phyloP scores from a whole-genome alignment of 2,888 invertebrate genomes.

The Thelaira solivaga region DNA sequence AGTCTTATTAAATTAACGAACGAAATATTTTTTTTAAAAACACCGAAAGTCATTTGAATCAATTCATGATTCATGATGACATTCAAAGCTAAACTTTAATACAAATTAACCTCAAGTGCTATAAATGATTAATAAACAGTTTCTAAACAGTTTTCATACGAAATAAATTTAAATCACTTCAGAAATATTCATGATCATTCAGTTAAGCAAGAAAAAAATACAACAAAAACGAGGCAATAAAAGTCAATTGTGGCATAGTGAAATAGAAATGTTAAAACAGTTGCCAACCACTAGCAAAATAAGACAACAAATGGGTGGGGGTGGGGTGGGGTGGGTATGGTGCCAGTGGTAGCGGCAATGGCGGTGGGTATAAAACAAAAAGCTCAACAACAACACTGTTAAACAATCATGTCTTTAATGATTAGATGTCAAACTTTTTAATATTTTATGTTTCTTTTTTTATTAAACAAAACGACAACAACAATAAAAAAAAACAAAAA shows the following conservation, averaged over 20 bases:
- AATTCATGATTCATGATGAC: too few relatives aligned
- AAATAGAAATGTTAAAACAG: background rate
- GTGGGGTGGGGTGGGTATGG: background rate
- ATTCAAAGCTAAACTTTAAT: too few relatives aligned
- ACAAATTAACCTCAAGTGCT: too few relatives aligned
- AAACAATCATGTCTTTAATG: conserved; percentile 55
- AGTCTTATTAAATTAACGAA: too few relatives aligned
- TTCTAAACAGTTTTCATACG: conserved; percentile 29
- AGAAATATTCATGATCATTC: conserved; percentile 28
- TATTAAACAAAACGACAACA: too few relatives aligned
- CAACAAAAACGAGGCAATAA: conserved; percentile 8
- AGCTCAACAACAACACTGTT: conserved; percentile 10
- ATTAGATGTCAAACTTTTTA: conserved; percentile 54
- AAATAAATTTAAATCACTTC: conserved; percentile 38
- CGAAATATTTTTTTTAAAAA: too few relatives aligned
- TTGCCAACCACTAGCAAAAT: conserved; percentile 17
- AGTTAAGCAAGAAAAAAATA: background rate
- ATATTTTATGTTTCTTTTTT: conserved; percentile 35
- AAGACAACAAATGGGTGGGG: background rate
- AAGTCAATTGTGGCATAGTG: conserved; percentile 12
- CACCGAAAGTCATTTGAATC: too few relatives aligned
- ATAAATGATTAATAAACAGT: conserved; percentile 46
- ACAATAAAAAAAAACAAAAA: too few relatives aligned
- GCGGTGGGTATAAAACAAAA: background rate
- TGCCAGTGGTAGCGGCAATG: background rate